Evolutionary conservation across 1,140 invertebrate species (phyloP), one percentile per base, ranked within the genome.

Genomic region (Hirudo medicinalis): DNA sequence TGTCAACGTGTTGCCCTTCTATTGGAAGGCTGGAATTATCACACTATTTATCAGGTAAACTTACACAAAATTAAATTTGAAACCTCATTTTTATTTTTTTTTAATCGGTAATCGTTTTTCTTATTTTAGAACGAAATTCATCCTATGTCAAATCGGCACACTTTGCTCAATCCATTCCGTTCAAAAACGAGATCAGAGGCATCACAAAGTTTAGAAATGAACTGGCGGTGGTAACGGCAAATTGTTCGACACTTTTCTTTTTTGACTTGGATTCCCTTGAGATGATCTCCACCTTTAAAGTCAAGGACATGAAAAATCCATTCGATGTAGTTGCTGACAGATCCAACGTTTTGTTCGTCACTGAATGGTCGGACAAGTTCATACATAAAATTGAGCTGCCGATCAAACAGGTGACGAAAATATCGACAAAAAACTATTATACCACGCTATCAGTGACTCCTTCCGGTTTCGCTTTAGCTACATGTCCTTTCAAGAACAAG

Each of bases 261-360:
- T 63, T 63, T 11, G 29, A 63, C 57, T 25, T 63, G 22, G 19
- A 63, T 32, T 25, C 57, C 11, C 29, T 25, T 13, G 57, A 63
- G 11, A 25, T 63, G 57, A 63, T 11, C 11, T 25, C 57, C 20
- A 11, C 13, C 19, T 63, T 63, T 63, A 63, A 63, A 25, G 57
- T 63, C 29, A 63, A 63, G 19, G 57, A 63, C 29, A 32, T 63
- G 22, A 63, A 63, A 63, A 63, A 63, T 63, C 57, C 57, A 25
- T 63, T 4, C 19, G 57, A 63, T 63, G 3, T 63, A 25, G 57
- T 63, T 32, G 22, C 19, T 22, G 29, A 63, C 19, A 32, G 57
- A 25, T 63, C 57, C 57, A 32, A 63, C 4, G 57, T 63, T 63
- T n/a, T 63, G 29, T 63, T 63, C 57, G 19, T 63, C 22, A 25